Percentiles rank a stretch among this genome's conserved stretches.
Evolutionary conservation across 2,888 invertebrate genomes (phyloP).

Genomic region (Timema cristinae): DNA sequence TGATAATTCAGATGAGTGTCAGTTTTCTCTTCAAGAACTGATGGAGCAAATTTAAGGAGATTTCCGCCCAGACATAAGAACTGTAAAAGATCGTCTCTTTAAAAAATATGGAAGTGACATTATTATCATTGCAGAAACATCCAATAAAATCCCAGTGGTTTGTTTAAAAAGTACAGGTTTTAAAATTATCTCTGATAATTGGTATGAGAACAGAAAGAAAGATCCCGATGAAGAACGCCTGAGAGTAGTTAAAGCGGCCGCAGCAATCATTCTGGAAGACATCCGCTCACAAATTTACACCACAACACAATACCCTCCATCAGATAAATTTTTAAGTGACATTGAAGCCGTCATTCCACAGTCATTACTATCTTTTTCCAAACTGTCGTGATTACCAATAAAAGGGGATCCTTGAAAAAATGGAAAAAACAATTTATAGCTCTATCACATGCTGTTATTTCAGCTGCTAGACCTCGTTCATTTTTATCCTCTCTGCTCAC

Average conservation of each 20-base stretch:
- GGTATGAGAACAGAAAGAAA: not conserved
- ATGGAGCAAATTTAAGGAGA: no score
- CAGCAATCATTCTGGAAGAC: not conserved
- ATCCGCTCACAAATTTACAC: not conserved
- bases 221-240: conserved; percentile 1
- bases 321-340: not conserved
- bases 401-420: not conserved
- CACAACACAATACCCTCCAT: not conserved
- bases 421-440: not conserved
- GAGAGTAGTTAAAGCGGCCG: not conserved
- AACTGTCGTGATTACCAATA: not conserved
- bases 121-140: no score
- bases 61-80: no score
- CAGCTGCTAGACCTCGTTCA: conserved; percentile 6
- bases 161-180: no score
- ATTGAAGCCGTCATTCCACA: not conserved
- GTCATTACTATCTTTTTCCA: not conserved
- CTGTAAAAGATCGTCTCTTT: not conserved
- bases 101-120: conserved; percentile 7
- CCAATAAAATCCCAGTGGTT: no score
- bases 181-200: conserved; percentile 8
- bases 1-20: not conserved
- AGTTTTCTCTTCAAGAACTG: no score
- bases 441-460: not conserved
- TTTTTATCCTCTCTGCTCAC: not conserved